These are phyloP conservation scores for Lepus europaeus DNA, from an alignment of 2,113 vertebrate genomes.

Conservation along the genomic window DNA sequence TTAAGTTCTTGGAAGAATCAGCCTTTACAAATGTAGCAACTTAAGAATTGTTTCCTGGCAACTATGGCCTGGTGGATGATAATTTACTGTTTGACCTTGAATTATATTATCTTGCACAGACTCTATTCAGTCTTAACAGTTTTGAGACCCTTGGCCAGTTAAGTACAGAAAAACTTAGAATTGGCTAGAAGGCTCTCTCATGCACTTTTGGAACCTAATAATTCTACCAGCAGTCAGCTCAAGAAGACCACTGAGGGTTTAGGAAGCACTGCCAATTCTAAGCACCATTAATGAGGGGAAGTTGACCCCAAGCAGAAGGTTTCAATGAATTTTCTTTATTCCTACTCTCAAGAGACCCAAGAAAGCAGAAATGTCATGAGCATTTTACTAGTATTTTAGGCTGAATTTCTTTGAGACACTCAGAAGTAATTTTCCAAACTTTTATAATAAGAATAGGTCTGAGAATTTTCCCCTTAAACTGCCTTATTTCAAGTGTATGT, in stretches of 20 bases:
- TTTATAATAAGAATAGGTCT: slow-evolving; percentile 65
- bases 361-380: slow-evolving; percentile 54
- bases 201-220: slow-evolving; percentile 16
- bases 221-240: slow-evolving; percentile 49
- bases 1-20: not conserved
- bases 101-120: not conserved
- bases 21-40: not conserved
- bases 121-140: not conserved
- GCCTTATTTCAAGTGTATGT: slow-evolving; percentile 49
- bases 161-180: slow-evolving; percentile 9
- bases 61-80: not conserved
- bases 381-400: slow-evolving; percentile 66
- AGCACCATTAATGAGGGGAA: slow-evolving; percentile 46
- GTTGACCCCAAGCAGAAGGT: slow-evolving; percentile 51
- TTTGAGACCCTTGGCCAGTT: not conserved
- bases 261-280: slow-evolving; percentile 18
- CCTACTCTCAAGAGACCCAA: slow-evolving; percentile 32
- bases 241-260: not conserved
- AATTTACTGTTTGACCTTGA: slow-evolving; percentile 47
- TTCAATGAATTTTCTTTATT: slow-evolving; percentile 63
- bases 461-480: slow-evolving; percentile 29
- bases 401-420: slow-evolving; percentile 74
- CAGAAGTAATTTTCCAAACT: slow-evolving; percentile 78
- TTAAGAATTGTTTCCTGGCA: slow-evolving; percentile 46
- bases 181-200: not conserved